Evolutionary conservation across 2,797 vertebrate species (phyloP).

Genomic region (Sebastes hubbsi): DNA sequence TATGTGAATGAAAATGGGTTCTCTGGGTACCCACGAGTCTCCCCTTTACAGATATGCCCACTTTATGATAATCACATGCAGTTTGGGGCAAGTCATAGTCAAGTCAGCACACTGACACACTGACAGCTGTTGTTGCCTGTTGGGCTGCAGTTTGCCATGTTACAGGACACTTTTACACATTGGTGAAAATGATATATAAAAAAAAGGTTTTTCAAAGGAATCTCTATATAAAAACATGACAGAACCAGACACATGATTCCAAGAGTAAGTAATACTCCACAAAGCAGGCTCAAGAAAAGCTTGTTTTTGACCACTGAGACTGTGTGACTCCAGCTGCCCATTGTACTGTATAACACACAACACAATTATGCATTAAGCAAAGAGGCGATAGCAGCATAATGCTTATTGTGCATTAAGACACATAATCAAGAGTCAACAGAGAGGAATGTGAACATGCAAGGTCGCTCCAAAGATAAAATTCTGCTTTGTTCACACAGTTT

Average conservation of each 20-base stretch:
- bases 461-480: neutral
- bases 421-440: slow-evolving; percentile 17
- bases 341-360: neutral
- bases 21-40: accelerated
- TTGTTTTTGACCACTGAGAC: neutral
- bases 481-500: neutral
- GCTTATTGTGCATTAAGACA: slow-evolving; percentile 1
- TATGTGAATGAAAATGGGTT: no score
- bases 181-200: neutral
- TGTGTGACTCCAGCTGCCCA: neutral
- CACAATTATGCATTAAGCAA: neutral
- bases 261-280: neutral
- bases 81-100: no score
- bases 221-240: neutral
- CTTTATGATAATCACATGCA: no score
- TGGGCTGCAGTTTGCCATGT: no score
- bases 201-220: neutral
- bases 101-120: no score
- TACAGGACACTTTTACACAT: neutral
- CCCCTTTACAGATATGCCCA: no score
- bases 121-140: no score
- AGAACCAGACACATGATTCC: neutral
- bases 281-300: neutral
- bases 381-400: slow-evolving; percentile 19
- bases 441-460: neutral